Evolutionary conservation across 1,140 invertebrate species (phyloP), one percentile per base, ranked within the genome.

Genomic region (Zaprionus tsacasi): DNA sequence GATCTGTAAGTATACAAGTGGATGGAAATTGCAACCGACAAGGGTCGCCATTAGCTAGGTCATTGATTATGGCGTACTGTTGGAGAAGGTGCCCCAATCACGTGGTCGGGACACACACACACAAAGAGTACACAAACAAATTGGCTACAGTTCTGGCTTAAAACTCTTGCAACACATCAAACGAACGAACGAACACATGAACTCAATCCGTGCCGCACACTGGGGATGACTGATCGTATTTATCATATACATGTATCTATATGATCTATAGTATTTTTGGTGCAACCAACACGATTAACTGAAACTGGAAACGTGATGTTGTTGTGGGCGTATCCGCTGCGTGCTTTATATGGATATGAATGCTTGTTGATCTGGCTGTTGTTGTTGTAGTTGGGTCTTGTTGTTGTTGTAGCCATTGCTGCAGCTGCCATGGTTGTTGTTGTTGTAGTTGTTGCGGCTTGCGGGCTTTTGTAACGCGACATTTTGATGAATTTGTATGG

Each of bases 1-100:
- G 27, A 93, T 93, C 92, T 93, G 78, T 50, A 92, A 88, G 13
- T 35, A 45, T 8, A 17, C 40, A 57, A 75, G 12, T n/a, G 36
- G 43, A 45, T 45, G 50, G 50, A 50, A 66, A 61, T 58, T 59
- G 71, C 74, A 72, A 85, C 74, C 75, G 50, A 13, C 33, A 25
- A 27, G 65, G 75, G 56, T 40, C 15, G 7, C 10, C 17, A 76
- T 86, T 79, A 85, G 66, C 48, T 21, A 52, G 15, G 30, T 50
- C 17, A 38, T 48, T 30, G 27, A 3, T 30, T 1, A 30, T 21
- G 21, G 3, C 30, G n/a, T 6, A 55, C n/a, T 21, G 8, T 50
- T 21, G 17, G 25, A 58, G 36, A 67, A 58, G 36, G 36, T 45
- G 59, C 21, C 59, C 59, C 58, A 54, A 59, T 25, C 60, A 55